phyloP scores from a whole-genome alignment of 2,797 vertebrate genomes.

The Danio choprae region DNA sequence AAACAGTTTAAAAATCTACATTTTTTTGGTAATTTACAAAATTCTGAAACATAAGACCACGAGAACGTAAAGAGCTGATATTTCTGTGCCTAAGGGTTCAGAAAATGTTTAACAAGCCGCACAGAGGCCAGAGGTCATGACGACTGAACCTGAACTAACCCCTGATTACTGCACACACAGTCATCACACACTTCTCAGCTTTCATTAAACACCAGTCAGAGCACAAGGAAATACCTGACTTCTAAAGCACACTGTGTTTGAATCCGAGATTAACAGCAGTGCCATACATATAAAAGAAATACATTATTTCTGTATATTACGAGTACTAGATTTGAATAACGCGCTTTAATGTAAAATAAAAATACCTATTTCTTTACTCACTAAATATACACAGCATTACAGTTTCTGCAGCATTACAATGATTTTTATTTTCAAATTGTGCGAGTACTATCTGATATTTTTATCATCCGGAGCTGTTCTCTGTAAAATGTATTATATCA shows the following conservation, averaged over 20 bases:
- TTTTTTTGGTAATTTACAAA: background rate
- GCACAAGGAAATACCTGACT: background rate
- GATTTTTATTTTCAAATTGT: no score
- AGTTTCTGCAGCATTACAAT: no score
- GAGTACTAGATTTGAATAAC: background rate
- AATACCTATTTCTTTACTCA: no score
- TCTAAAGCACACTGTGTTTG: background rate
- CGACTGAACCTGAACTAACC: slow-evolving; percentile 31
- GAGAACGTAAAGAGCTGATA: background rate
- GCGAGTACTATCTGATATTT: no score
- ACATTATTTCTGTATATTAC: background rate
- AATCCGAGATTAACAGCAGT: background rate
- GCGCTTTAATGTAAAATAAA: no score
- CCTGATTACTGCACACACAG: slow-evolving; percentile 8
- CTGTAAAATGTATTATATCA: no score
- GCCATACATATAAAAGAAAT: background rate
- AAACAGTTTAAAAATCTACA: background rate
- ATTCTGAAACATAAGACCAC: no score
- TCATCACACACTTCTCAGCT: slow-evolving; percentile 36
- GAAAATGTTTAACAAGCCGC: slow-evolving; percentile 31
- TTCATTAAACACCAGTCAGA: slow-evolving; percentile 18
- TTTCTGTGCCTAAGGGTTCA: slow-evolving; percentile 33
- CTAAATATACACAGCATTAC: no score
- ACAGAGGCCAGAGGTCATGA: slow-evolving; percentile 32
- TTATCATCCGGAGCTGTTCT: no score